Base-by-base conservation (phyloP, 1,140 invertebrate species). In the Ooceraea biroi region DNA sequence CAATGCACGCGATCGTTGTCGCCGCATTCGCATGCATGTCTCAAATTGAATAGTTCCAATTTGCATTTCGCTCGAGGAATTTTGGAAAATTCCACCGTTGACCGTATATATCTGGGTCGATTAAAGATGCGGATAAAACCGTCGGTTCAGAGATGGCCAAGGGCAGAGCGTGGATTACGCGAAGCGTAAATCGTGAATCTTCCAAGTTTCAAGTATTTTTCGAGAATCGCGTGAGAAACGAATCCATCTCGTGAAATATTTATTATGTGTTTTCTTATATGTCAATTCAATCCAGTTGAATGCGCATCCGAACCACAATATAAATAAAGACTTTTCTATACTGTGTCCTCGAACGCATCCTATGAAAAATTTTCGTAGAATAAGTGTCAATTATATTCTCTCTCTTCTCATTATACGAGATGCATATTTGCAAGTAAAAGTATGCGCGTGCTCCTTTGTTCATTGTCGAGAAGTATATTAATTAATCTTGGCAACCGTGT, bases 71-170 rank as follows among this genome's bases (percentile, higher is more conserved):
- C 12, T 46, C 25, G 14, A 58, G 19, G 0, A 73, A 63, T 76
- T 76, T 76, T 76, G 41, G 1, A 46, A 46, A 46, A 61, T 61
- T 36, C 41, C 36, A 36, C 36, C 36, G 36, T 2, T 7, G 7
- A 7, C 36, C 36, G 36, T 36, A 36, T 36, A 36, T 44, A 60
- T 60, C 22, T 3, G 57, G 8, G 11, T 73, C 36, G 27, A 58
- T 25, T 73, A 58, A 71, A 46, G 17, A 14, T 4, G 63, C 44
- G 27, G 27, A 41, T 73, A 57, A 74, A 61, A 52, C 50, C 0
- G 36, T 14, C 55, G 22, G 27, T 8, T 22, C 27, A 55, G 50
- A 17, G 12, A n/a, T 7, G 11, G n/a, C n/a, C 10, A 25, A 61
- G 7, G 14, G 1, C n/a, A 58, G 50, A 73, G 50, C n/a, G 19